Evolutionary conservation across 64 coral and sea anemone genomes (phyloP).

Genomic region (Stichodactyla mertensii): DNA sequence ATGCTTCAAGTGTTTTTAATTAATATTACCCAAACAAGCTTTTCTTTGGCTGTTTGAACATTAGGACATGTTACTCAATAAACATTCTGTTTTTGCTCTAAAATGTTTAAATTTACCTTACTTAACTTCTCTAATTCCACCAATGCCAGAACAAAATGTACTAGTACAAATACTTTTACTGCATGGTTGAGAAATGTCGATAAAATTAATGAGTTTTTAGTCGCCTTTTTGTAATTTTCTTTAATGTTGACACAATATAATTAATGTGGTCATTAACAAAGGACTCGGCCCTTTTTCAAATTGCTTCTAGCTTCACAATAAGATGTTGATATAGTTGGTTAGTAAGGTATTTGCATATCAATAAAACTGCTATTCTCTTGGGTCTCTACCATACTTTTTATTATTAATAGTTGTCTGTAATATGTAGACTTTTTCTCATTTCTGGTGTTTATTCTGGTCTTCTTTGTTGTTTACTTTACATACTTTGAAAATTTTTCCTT

Average conservation of each 20-base stretch:
- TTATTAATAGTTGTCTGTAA: neutral
- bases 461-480: neutral
- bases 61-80: neutral
- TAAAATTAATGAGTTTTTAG: constrained; percentile 11
- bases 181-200: neutral
- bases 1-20: neutral
- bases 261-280: constrained; percentile 14
- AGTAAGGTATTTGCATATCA: constrained; percentile 1
- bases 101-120: neutral
- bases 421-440: neutral
- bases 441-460: neutral
- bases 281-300: neutral
- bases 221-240: constrained; percentile 11
- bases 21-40: neutral
- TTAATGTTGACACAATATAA: constrained; percentile 17
- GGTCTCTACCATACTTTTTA: neutral
- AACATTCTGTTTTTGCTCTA: neutral
- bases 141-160: neutral
- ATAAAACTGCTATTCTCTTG: neutral
- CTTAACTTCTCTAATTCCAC: neutral
- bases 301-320: constrained; percentile 1
- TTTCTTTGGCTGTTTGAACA: neutral
- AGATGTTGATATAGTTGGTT: neutral
- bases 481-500: neutral
- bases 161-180: neutral